Percentiles rank a stretch among this genome's conserved stretches.
Evolutionary conservation across 2,113 vertebrate genomes (phyloP).

Genomic region (Pelobates fuscus): DNA sequence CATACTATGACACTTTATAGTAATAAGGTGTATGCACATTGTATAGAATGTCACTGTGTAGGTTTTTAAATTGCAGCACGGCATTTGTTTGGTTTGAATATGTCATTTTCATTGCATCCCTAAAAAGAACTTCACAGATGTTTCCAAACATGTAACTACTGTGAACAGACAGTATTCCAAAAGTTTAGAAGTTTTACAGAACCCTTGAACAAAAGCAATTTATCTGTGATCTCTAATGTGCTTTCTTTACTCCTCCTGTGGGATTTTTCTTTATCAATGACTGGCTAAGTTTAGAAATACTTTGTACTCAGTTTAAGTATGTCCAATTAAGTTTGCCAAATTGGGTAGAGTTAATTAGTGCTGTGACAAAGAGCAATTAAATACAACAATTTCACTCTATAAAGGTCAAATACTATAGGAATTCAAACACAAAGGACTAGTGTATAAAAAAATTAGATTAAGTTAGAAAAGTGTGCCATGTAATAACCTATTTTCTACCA

Average conservation of each 20-base stretch:
- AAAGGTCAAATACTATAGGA: slow-evolving; percentile 12
- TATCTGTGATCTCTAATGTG: not conserved
- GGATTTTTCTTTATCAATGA: not conserved
- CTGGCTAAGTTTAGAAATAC: not conserved
- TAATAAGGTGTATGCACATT: too few species aligned
- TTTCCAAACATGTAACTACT: too few species aligned
- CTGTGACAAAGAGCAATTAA: slow-evolving; percentile 10
- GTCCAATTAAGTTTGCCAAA: not conserved
- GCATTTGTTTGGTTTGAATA: too few species aligned
- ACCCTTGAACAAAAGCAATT: too few species aligned
- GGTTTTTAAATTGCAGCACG: too few species aligned
- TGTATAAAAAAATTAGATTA: too few species aligned
- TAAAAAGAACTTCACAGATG: too few species aligned
- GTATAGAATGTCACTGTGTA: too few species aligned
- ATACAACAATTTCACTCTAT: slow-evolving; percentile 4
- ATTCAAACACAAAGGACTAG: not conserved
- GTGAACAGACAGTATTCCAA: too few species aligned
- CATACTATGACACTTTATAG: too few species aligned
- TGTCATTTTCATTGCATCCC: too few species aligned
- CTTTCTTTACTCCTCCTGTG: not conserved
- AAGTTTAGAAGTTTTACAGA: too few species aligned
- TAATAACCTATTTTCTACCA: not conserved
- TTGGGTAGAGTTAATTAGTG: slow-evolving; percentile 14
- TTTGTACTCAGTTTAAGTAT: not conserved
- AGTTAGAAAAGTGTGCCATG: not conserved